phyloP scores from a whole-genome alignment of 2,888 invertebrate species.

The Pterobdella sp. region DNA sequence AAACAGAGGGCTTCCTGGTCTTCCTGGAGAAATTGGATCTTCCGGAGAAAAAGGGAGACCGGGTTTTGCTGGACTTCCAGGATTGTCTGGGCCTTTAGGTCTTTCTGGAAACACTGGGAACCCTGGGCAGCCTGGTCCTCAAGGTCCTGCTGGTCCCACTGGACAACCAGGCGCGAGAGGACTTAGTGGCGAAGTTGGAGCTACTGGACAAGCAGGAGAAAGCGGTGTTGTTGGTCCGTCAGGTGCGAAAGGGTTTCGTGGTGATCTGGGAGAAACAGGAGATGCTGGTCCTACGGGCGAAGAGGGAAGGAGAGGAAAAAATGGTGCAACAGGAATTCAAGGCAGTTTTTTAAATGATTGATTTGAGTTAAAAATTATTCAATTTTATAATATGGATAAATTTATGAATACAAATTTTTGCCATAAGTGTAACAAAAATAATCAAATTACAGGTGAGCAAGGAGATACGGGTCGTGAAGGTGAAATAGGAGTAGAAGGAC shows the following conservation, averaged over 20 bases:
- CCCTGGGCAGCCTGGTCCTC: slow-evolving; percentile 11
- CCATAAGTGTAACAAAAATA: too few species aligned
- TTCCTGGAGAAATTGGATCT: slow-evolving; percentile 25
- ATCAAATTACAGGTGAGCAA: too few species aligned
- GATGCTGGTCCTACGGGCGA: neutral
- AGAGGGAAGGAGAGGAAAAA: neutral
- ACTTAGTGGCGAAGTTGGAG: neutral
- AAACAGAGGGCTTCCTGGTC: slow-evolving; percentile 5
- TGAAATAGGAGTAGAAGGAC: too few species aligned
- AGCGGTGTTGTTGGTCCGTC: slow-evolving; percentile 5
- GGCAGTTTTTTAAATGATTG: slow-evolving; percentile 29
- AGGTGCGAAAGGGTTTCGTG: slow-evolving; percentile 13
- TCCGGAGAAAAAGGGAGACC: slow-evolving; percentile 27
- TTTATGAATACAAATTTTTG: too few species aligned
- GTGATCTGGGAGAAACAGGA: slow-evolving; percentile 2
- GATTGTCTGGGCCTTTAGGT: slow-evolving; percentile 27
- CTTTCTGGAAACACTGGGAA: neutral
- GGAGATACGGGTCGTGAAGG: too few species aligned
- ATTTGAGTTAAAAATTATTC: neutral
- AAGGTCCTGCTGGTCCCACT: slow-evolving; percentile 26
- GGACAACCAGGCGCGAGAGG: slow-evolving; percentile 23
- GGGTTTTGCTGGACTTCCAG: slow-evolving; percentile 30
- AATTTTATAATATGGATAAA: neutral
- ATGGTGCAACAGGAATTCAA: slow-evolving; percentile 37
- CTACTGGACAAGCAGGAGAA: neutral